phyloP scores from a whole-genome alignment of 2,888 invertebrate species.

The Conchocele bisecta region DNA sequence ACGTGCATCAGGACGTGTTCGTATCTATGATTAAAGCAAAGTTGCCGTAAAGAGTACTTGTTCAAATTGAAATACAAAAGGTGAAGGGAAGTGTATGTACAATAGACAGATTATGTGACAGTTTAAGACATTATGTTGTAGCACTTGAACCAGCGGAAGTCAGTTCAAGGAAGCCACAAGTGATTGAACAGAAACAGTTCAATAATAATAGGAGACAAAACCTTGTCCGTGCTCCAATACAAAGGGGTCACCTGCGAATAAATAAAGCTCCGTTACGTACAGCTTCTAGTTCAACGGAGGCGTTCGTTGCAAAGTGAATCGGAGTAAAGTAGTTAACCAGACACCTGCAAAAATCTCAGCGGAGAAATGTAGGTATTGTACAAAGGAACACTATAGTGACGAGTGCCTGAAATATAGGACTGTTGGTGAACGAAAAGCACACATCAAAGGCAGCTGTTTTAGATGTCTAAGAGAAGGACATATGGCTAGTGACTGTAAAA shows the following conservation, averaged over 20 bases:
- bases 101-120: neutral
- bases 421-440: constrained; percentile 18
- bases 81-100: constrained; percentile 1
- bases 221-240: no score
- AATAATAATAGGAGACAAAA: no score
- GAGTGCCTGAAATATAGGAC: constrained; percentile 18
- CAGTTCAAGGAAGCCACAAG: neutral
- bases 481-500: constrained; percentile 6
- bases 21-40: constrained; percentile 12
- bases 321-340: no score
- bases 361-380: constrained; percentile 15
- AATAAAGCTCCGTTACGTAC: no score
- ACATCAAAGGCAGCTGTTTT: constrained; percentile 21
- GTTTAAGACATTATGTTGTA: neutral
- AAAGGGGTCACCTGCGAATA: no score
- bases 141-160: neutral
- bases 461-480: constrained; percentile 30
- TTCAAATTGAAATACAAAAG: constrained; percentile 2
- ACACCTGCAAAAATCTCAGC: neutral
- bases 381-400: constrained; percentile 6
- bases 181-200: neutral
- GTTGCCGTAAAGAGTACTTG: neutral
- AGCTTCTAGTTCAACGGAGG: no score
- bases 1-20: constrained; percentile 14
- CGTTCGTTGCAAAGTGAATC: no score